phyloP scores from a whole-genome alignment of 2,888 invertebrate genomes.

The Noctua janthina region DNA sequence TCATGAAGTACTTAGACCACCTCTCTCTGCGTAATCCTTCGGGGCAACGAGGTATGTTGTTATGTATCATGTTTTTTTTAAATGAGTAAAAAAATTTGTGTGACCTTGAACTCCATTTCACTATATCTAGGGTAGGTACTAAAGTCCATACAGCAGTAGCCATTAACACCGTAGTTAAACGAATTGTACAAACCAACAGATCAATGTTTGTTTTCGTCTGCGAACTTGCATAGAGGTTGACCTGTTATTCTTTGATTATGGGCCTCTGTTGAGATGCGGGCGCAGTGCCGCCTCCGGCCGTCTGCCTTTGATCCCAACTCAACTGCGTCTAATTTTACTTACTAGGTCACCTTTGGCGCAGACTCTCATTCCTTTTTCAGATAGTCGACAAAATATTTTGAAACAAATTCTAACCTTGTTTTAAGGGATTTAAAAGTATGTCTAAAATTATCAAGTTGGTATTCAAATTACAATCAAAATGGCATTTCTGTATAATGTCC shows the following conservation, averaged over 20 bases:
- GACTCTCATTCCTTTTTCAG: constrained; percentile 48
- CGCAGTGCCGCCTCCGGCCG: constrained; percentile 53
- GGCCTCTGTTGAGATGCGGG: constrained; percentile 53
- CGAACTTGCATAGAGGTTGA: constrained; percentile 39
- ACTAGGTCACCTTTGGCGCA: constrained; percentile 70
- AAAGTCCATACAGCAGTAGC: neutral
- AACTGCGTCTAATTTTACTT: constrained; percentile 70
- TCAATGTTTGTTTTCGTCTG: constrained; percentile 38
- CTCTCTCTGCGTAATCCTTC: neutral
- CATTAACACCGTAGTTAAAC: neutral
- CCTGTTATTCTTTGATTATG: constrained; percentile 64
- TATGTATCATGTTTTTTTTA: neutral
- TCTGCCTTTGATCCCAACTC: constrained; percentile 67
- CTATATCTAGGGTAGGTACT: neutral
- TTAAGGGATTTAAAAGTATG: neutral
- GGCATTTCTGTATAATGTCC: neutral
- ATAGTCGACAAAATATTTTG: constrained; percentile 23
- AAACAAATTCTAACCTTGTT: constrained; percentile 2
- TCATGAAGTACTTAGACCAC: neutral
- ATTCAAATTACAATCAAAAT: neutral
- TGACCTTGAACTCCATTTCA: neutral
- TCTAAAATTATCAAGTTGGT: neutral
- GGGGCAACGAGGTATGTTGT: neutral
- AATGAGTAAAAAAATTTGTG: neutral
- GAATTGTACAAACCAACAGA: neutral